These are phyloP conservation scores for Hyla sarda DNA, from an alignment of 2,113 vertebrate species.

Conservation along the genomic window DNA sequence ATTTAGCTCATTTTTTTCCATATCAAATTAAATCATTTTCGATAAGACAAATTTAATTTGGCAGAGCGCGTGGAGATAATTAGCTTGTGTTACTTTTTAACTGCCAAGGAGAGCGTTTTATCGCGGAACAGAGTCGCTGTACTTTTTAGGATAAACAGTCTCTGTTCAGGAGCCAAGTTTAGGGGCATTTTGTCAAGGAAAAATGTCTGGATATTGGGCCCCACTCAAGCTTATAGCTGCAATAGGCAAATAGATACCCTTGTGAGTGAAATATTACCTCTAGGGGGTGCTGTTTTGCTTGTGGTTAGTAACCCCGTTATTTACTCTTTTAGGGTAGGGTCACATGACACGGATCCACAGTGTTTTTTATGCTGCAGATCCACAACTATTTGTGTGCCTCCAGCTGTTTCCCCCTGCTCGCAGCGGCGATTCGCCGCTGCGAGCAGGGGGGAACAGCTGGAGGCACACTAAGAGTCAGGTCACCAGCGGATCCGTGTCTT, in stretches of 20 bases:
- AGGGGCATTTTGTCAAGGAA: not conserved
- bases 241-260: not conserved
- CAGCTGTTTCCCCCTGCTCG: too few species aligned
- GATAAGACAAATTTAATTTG: slow-evolving; percentile 48
- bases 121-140: not conserved
- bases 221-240: not conserved
- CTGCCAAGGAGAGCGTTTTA: slow-evolving; percentile 45
- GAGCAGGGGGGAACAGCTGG: too few species aligned
- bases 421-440: too few species aligned
- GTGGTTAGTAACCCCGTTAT: too few species aligned
- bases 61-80: slow-evolving; percentile 42
- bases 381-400: too few species aligned
- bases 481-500: too few species aligned
- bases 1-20: slow-evolving; percentile 43
- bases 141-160: slow-evolving; percentile 47
- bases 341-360: too few species aligned
- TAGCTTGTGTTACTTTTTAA: slow-evolving; percentile 37
- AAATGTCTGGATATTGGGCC: not conserved
- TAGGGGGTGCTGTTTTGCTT: not conserved
- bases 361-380: too few species aligned
- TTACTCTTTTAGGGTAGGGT: too few species aligned
- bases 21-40: slow-evolving; percentile 51
- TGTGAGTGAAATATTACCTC: not conserved
- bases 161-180: slow-evolving; percentile 16
- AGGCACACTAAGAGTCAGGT: too few species aligned